Conservation (phyloP, 2,113 vertebrate species). For the Brachypodius melanocephalos region DNA sequence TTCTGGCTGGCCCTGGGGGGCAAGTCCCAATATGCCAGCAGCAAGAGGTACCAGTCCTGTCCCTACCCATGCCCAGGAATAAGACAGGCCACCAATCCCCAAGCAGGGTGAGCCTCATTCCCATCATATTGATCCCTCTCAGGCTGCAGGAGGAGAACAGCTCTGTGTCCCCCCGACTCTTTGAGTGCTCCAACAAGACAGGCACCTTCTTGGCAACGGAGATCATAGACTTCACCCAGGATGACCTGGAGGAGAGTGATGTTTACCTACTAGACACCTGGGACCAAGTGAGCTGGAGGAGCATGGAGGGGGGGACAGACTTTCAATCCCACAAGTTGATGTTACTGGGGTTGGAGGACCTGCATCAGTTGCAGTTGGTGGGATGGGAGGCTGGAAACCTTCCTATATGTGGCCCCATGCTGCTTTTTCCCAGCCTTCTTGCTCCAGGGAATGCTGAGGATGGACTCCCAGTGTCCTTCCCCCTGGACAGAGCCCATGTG, state of each 20-base stretch:
- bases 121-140: accelerated
- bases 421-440: not conserved
- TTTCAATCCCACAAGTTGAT: not conserved
- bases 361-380: not conserved
- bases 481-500: accelerated
- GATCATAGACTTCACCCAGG: conserved; percentile 81
- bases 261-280: conserved; percentile 84
- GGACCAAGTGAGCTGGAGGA: conserved; percentile 76
- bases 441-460: not conserved
- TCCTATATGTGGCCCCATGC: accelerated
- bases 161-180: conserved; percentile 75
- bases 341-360: accelerated
- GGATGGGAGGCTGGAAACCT: not conserved
- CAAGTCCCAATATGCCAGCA: conserved; percentile 81
- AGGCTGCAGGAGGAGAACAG: conserved; percentile 80
- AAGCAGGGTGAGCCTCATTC: not conserved
- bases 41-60: conserved; percentile 75
- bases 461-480: not conserved
- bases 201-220: conserved; percentile 83
- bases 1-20: conserved; percentile 87
- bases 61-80: not conserved
- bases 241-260: conserved; percentile 82
- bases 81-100: not conserved
- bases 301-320: accelerated
- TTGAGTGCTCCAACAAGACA: conserved; percentile 86